Base-by-base conservation (phyloP, 2,113 vertebrate genomes). In the Nematolebias whitei region DNA sequence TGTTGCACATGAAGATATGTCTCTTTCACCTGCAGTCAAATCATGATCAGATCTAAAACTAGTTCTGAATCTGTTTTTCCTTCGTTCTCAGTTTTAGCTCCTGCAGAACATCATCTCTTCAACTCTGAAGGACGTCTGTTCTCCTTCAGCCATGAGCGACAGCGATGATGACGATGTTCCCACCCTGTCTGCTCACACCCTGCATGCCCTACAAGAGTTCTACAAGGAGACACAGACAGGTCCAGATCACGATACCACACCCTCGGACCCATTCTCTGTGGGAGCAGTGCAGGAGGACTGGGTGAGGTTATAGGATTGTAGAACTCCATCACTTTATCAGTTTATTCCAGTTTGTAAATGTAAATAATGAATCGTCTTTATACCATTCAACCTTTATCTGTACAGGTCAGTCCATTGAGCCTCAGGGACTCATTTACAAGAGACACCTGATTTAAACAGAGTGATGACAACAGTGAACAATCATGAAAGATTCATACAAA, bases 121-220 rank as follows among this genome's bases (percentile, higher is more conserved):
- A 29, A 7, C 26, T 7, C 23, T 22, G 7, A 12, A 23, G 44
- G 24, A 29, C 9, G 12, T 2, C 15, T 7, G 19, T 29, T 19
- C 12, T 52, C 18, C 5, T 0, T 18, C 35, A 52, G 87, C 76
- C 74, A 96, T 96, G 96, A 92, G 88, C 24, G 93, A 94, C 83
- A 92, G 92, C n/a, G 93, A 95, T 11, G 94, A 95, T 0, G 94
- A 94, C 9, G 32, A 35, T 5, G 44, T 81, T 15, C 95, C 95
- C 2, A 88, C 90, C 67, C 94, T 99, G 74, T 98, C 96, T 1
- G 90, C 93, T 16, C 89, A 93, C 18, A 71, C 96, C 0, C 75
- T 99, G 71, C 94, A 94, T 4, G 96, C 96, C 5, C 92, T 99
- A 80, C 95, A 95, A 80, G 95, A 97, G 71, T 99, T 99, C 78